Conservation (phyloP, 1,140 invertebrate genomes). For the Eumaeus atala region DNA sequence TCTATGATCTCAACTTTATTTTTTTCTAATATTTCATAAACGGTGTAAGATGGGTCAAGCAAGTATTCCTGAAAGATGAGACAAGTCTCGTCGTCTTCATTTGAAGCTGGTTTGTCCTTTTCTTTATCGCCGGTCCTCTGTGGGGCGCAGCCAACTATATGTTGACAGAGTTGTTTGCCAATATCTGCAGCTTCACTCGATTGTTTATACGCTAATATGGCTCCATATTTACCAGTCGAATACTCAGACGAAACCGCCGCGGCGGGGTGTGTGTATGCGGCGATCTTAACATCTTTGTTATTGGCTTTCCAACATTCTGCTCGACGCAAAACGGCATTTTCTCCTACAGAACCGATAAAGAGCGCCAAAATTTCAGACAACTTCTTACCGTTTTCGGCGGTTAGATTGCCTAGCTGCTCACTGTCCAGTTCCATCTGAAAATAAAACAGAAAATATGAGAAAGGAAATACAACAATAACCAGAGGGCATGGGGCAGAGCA, state of each 20-base stretch:
- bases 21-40: slow-evolving; percentile 83
- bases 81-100: slow-evolving; percentile 81
- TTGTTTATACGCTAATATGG: slow-evolving; percentile 81
- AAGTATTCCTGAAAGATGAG: slow-evolving; percentile 92
- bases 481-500: no score
- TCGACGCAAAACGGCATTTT: slow-evolving; percentile 88
- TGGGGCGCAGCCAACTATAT: slow-evolving; percentile 94
- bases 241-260: slow-evolving; percentile 57
- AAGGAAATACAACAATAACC: not conserved
- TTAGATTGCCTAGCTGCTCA: slow-evolving; percentile 79
- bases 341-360: slow-evolving; percentile 89
- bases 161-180: slow-evolving; percentile 87
- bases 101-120: slow-evolving; percentile 76
- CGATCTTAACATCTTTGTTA: slow-evolving; percentile 74
- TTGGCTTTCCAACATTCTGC: slow-evolving; percentile 83
- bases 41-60: slow-evolving; percentile 82
- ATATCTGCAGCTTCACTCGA: slow-evolving; percentile 71
- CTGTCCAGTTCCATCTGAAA: slow-evolving; percentile 79
- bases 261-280: slow-evolving; percentile 85
- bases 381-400: slow-evolving; percentile 78
- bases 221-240: slow-evolving; percentile 87
- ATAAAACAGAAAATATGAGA: slow-evolving; percentile 14
- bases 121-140: slow-evolving; percentile 81
- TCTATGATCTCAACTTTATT: slow-evolving; percentile 83
- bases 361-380: slow-evolving; percentile 88